These are phyloP conservation scores for Sebastes baramenuke DNA, from an alignment of 2,797 vertebrate genomes.

Conservation along the genomic window DNA sequence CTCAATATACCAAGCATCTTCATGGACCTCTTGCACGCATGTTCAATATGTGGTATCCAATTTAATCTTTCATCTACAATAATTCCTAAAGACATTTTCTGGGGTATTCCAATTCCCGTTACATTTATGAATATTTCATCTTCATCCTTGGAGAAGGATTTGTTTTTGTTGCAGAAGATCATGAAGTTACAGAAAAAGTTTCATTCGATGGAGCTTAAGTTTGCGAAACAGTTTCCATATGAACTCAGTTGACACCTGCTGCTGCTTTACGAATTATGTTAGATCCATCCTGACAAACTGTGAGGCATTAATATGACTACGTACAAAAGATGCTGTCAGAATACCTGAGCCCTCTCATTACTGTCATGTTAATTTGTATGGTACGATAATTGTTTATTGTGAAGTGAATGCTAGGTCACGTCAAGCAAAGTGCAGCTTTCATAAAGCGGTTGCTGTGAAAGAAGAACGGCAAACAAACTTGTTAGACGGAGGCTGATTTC, in stretches of 20 bases:
- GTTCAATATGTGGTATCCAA: background rate
- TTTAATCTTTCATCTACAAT: background rate
- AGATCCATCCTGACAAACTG: conserved; percentile 7
- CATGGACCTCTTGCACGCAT: background rate
- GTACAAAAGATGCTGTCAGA: conserved; percentile 19
- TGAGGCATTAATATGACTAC: background rate
- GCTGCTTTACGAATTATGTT: conserved; percentile 30
- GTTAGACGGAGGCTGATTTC: conserved; percentile 1
- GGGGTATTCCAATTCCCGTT: background rate
- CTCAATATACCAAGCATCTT: background rate
- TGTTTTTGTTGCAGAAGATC: background rate
- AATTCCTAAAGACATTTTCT: background rate
- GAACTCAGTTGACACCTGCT: conserved; percentile 14
- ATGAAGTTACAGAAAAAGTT: background rate
- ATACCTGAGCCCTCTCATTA: conserved; percentile 19
- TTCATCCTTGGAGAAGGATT: background rate
- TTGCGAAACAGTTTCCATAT: background rate
- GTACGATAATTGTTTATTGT: conserved; percentile 5
- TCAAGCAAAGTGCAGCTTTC: background rate
- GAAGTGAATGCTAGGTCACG: background rate
- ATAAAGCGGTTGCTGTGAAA: background rate
- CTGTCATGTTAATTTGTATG: conserved; percentile 18
- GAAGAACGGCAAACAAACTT: background rate
- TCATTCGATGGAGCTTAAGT: background rate
- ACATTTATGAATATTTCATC: background rate